Percentiles rank a stretch among this genome's conserved stretches.
Evolutionary conservation across 1,140 invertebrate species (phyloP).

Genomic region (Cydia fagiglandana): DNA sequence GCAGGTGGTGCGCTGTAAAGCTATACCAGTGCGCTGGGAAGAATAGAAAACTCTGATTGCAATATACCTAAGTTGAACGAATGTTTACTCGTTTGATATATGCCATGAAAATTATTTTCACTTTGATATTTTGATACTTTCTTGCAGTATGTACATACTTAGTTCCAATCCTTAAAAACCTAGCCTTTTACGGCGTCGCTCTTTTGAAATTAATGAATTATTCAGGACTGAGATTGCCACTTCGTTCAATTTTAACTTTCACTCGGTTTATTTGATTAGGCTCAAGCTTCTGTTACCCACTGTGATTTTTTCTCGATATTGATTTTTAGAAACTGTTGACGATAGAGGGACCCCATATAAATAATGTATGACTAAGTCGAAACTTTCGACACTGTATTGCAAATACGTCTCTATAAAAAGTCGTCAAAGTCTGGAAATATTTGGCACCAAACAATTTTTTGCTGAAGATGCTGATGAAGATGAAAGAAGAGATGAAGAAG

Average conservation of each 20-base stretch:
- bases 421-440: background rate
- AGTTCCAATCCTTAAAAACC: conserved; percentile 30
- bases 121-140: background rate
- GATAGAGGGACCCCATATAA: conserved; percentile 39
- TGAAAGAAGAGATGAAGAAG: too few species aligned
- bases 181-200: conserved; percentile 38
- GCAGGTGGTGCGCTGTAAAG: background rate
- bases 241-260: conserved; percentile 55
- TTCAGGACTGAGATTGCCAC: conserved; percentile 46
- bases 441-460: background rate
- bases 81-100: background rate
- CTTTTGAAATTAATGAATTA: conserved; percentile 52
- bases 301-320: conserved; percentile 45
- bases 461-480: too few species aligned
- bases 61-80: background rate
- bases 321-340: conserved; percentile 44
- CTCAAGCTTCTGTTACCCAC: conserved; percentile 41
- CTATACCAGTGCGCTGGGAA: background rate
- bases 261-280: conserved; percentile 56
- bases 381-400: conserved; percentile 24
- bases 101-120: background rate
- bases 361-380: conserved; percentile 44
- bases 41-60: background rate
- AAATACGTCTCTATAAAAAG: background rate
- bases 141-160: background rate